Evolutionary conservation across 2,888 invertebrate species (phyloP), one percentile per base, ranked within the genome.

Genomic region (Azorinus chamasolen): DNA sequence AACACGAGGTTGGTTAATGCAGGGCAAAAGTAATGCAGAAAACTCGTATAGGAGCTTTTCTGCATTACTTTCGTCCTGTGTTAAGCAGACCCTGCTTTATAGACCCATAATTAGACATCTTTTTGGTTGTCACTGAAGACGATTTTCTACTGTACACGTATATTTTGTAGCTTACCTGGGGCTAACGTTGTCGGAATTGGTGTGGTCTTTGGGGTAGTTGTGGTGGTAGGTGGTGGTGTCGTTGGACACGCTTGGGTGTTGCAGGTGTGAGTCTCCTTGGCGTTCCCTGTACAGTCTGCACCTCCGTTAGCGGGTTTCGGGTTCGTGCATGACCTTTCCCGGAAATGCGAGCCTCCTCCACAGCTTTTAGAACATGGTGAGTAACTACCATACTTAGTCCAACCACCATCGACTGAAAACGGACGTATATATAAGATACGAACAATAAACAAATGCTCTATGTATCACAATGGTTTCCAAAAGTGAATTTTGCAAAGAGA

Each of bases 231-330:
- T 5, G 85, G 84, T 2, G 88, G 85, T 2, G 71, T 79, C 8
- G 88, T 89, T 5, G 88, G 84, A 45, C 89, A 89, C 1, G 87
- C 71, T 2, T 59, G 27, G 1, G 83, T 76, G 73, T 85, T 80
- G 58, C 89, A 89, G 8, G 74, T n/a, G 6, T 68, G 66, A 20
- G 75, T 85, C 48, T 89, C 80, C 22, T 73, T 80, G 46, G 77
- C 78, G 20, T 45, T 46, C 32, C 88, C 88, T 0, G 57, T 53
- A 58, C 89, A 89, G 55, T 77, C 55, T 39, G 85, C 81, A 8
- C 89, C 89, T 3, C 88, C 88, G 54, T 88, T 87, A 12, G 87
- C 84, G 3, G 89, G 89, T 39, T 86, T 81, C 2, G 89, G 88
- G 69, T 87, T 86, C 16, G 84, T 85, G 62, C 89, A 89, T 16